Base-by-base conservation (phyloP, 2,797 vertebrate genomes). In the Semaprochilodus insignis region DNA sequence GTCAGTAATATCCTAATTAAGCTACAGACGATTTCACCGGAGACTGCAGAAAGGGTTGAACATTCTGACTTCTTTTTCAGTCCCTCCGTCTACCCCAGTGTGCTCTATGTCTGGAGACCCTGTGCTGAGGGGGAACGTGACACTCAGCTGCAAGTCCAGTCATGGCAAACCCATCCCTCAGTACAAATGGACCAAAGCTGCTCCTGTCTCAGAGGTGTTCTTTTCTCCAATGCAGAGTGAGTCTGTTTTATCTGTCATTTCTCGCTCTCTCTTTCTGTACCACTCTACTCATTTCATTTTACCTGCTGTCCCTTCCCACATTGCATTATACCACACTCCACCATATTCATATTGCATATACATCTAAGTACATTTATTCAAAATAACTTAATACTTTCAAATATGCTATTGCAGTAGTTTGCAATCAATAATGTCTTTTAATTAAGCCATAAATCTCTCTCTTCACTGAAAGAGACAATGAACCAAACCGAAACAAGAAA, bases 111-210 rank as follows among this genome's bases (percentile, higher is more conserved):
- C 88, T 0, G 96, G 96, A 8, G 88, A 88, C 54, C 91, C 96
- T 1, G 93, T 93, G 16, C 85, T 95, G 77, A 95, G 92, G 17
- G 92, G 93, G 54, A 96, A 97, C 0, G 93, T 97, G 85, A 97
- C 96, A 13, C 89, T 97, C 90, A 96, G 88, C 91, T 97, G 96
- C 81, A 91, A 90, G 77, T 97, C 96, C 60, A 89, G 90, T 25
- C 86, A 93, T 21, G 97, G 97, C 44, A 96, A 97, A 80, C 97
- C 97, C 0, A 7, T 77, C n/a, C 96, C 96, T 44, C 93, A 90
- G 52, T 97, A 97, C 90, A 95, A 93, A 74, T 97, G 97, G 97
- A 94, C 94, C 86, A 95, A 94, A 80, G 91, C 92, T 0, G 91
- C 95, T 8, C 94, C 95, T 5, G 48, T 84, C 52, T 92, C 91